phyloP scores from a whole-genome alignment of 2,888 invertebrate genomes.

The Callinectes sapidus region DNA sequence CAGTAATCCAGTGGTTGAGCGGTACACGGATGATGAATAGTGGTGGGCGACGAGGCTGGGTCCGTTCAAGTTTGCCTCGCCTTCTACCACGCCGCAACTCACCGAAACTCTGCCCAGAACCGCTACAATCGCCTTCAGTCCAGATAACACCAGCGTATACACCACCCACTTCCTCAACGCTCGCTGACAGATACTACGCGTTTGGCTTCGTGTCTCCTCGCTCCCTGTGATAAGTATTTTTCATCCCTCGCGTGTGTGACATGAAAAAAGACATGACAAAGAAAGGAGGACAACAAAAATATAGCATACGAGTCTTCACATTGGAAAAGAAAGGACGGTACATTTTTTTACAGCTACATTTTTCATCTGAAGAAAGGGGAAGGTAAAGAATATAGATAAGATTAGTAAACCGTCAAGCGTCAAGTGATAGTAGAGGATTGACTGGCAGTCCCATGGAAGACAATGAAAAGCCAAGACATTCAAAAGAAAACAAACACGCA shows the following conservation, averaged over 20 bases:
- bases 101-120: neutral
- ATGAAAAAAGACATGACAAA: neutral
- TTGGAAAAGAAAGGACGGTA: neutral
- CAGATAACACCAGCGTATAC: neutral
- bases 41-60: slow-evolving; percentile 5
- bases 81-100: neutral
- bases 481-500: neutral
- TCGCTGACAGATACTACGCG: neutral
- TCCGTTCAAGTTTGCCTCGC: slow-evolving; percentile 2
- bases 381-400: neutral
- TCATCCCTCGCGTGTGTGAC: neutral
- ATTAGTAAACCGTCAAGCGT: neutral
- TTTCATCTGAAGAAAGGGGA: neutral
- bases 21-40: slow-evolving; percentile 32
- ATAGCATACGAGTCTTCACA: neutral
- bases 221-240: neutral
- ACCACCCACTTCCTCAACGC: neutral
- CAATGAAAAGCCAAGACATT: neutral
- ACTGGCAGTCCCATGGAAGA: neutral
- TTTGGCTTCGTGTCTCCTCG: neutral
- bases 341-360: neutral
- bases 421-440: neutral
- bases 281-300: neutral
- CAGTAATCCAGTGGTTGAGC: slow-evolving; percentile 31
- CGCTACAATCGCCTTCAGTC: neutral